phyloP scores from a whole-genome alignment of 2,888 invertebrate species.

The Gari tellinella region DNA sequence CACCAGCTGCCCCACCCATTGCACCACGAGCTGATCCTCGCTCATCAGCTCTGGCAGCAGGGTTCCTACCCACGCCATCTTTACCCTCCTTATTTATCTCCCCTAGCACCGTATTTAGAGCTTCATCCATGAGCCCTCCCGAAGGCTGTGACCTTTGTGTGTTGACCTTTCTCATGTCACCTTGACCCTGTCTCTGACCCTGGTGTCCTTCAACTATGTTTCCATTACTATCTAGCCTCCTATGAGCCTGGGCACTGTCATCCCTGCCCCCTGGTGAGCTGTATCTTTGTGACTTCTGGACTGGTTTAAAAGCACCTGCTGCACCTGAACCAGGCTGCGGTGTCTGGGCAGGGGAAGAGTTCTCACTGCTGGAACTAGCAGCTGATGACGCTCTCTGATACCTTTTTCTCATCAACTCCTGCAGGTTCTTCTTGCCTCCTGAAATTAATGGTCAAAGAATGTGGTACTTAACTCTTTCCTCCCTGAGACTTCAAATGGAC shows the following conservation, averaged over 20 bases:
- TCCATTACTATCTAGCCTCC: too few relatives aligned
- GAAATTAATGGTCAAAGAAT: neutral
- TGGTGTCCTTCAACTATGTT: neutral
- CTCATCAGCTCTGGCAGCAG: neutral
- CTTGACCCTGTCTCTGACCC: slow-evolving; percentile 5
- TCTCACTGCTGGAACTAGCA: neutral
- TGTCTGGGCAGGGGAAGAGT: slow-evolving; percentile 6
- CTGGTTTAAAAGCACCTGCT: neutral
- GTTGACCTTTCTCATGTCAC: neutral
- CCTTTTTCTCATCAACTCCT: neutral
- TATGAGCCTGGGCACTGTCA: neutral
- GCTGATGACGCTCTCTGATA: slow-evolving; percentile 7
- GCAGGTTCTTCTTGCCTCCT: slow-evolving; percentile 6
- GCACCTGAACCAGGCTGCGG: neutral
- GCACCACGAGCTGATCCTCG: neutral
- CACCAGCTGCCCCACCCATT: neutral
- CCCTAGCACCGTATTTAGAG: slow-evolving; percentile 3
- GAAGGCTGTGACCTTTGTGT: neutral
- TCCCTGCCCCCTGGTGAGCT: neutral
- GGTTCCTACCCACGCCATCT: neutral
- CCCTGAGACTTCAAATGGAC: too few relatives aligned
- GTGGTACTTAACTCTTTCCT: too few relatives aligned
- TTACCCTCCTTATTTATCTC: neutral
- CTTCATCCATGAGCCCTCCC: neutral
- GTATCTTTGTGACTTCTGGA: too few relatives aligned